Evolutionary conservation across 2,888 invertebrate species (phyloP), one percentile per base, ranked within the genome.

Genomic region (Conomelus anceps): DNA sequence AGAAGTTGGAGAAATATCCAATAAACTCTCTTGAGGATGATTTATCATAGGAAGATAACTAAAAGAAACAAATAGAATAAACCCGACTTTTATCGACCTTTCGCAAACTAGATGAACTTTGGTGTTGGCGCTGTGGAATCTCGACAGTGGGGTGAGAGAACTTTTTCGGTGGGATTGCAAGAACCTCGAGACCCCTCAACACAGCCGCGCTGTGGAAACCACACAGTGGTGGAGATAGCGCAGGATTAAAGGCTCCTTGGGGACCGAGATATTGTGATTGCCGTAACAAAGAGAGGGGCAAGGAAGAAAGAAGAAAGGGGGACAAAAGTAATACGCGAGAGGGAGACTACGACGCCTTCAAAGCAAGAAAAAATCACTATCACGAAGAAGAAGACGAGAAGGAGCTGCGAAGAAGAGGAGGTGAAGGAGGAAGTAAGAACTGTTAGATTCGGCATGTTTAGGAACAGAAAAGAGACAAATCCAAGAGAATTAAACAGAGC

Each of bases 381-480:
- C 63, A 63, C 63, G 63, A 84, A 9, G 84, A 17, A 84, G 6
- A 84, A 17, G 22, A 20, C 7, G 20, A 24, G 17, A n/a, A 86
- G 86, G 22, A 23, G 22, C 23, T 20, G n/a, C n/a, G 23, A 23
- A 7, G n/a, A 24, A 13, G 24, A 86, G 23, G 17, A 23, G 22
- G 22, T 4, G 22, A 24, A 22, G 26, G 24, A 86, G 24, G 86
- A 26, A 26, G 86, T 22, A 20, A 4, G 24, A 63, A 26, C 29
- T 86, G 86, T 24, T 26, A 20, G 86, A 22, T 22, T 86, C 29
- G 23, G 86, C 23, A 86, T 86, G 86, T 86, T 86, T 86, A 86
- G 86, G 29, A 23, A 24, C 22, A 86, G 86, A 86, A 86, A 86
- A 86, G 86, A 86, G 86, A 86, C 86, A 86, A 86, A 86, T 86